Base-by-base conservation (phyloP, 2,797 vertebrate species). In the Tamandua tetradactyla region DNA sequence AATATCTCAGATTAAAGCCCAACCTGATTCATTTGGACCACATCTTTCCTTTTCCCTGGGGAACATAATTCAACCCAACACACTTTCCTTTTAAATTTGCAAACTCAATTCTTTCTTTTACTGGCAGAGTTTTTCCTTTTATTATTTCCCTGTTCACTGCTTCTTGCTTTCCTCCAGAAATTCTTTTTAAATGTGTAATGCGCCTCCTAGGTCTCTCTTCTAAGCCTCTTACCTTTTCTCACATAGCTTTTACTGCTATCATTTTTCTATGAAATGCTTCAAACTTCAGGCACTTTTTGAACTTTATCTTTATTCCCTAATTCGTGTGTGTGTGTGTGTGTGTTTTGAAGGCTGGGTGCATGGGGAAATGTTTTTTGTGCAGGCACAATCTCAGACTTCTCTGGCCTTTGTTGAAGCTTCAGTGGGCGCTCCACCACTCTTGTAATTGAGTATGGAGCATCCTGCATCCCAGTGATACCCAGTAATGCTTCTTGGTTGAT, bases 111-210 rank as follows among this genome's bases (percentile, higher is more conserved):
- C 9, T 57, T 10, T 52, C 49, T 91, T 88, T 85, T 25, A 20
- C 7, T 52, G 71, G 15, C 47, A 55, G 42, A 17, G 25, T 80
- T 87, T 91, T 80, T 55, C 35, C n/a, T 61, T 75, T 30, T 22
- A 13, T 64, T 59, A 75, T n/a, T 62, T 49, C 13, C 9, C 55
- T 91, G 9, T 25, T 61, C 47, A 47, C 68, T 22, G 7, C 1
- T 25, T 91, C 7, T 61, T 81, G 7, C 4, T 92, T 92, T 64
- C 86, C 25, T 57, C 57, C 57, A 42, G 17, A 89, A 80, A 84
- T 76, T 59, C 14, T 20, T 85, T 30, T 44, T 9, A 78, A 80
- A 68, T 68, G 9, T 42, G 0, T 7, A 32, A 3, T 80, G 40
- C 3, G 55, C 42, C 9, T 79, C 37, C 27, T 27, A 14, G 12